Conservation (phyloP, 2,888 invertebrate species). For the Parnassius mnemosyne region DNA sequence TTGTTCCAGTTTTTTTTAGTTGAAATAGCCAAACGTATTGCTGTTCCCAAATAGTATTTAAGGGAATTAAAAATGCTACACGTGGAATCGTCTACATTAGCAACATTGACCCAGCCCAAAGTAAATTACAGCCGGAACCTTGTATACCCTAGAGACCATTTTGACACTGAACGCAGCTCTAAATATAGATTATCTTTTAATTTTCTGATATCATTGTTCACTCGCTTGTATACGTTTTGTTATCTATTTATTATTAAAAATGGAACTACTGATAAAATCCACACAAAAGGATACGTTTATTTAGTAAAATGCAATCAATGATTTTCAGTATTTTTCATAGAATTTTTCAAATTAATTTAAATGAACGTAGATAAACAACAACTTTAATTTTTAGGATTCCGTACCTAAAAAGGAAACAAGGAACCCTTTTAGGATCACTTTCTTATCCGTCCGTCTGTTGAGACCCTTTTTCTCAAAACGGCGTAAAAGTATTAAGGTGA, state of each 20-base stretch:
- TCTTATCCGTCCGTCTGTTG: no score
- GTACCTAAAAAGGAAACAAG: no score
- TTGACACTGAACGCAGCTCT: slow-evolving; percentile 5
- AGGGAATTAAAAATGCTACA: slow-evolving; percentile 40
- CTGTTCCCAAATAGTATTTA: slow-evolving; percentile 35
- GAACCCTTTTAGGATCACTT: no score
- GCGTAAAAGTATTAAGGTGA: no score
- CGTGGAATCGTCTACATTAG: slow-evolving; percentile 31
- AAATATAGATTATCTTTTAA: slow-evolving; percentile 3
- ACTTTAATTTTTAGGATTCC: no score
- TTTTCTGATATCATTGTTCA: slow-evolving; percentile 1
- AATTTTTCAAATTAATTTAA: no score
- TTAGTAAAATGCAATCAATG: no score
- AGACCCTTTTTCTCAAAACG: no score
- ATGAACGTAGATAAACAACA: no score
- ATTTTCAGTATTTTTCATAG: no score
- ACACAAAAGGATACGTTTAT: no score
- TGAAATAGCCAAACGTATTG: slow-evolving; percentile 21
- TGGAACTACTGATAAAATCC: no score
- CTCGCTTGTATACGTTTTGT: background rate
- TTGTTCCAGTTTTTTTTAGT: slow-evolving; percentile 3
- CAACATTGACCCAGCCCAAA: slow-evolving; percentile 38
- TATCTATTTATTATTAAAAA: slow-evolving; percentile 12
- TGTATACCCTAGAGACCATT: slow-evolving; percentile 18
- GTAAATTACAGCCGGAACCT: slow-evolving; percentile 19